Evolutionary conservation across 2,888 invertebrate species (phyloP), one percentile per base, ranked within the genome.

Genomic region (Hipparchia semele): DNA sequence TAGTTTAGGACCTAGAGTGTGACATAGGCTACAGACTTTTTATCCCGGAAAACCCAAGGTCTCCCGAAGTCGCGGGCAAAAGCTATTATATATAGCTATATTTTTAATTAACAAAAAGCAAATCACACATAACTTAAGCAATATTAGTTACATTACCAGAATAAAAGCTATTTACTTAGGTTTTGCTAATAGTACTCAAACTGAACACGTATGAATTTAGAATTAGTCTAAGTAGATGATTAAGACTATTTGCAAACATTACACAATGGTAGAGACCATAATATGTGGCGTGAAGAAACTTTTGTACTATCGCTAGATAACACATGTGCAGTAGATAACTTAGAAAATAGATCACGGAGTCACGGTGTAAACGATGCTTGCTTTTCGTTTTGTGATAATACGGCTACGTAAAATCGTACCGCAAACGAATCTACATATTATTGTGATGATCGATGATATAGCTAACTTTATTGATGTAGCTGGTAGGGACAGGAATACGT

Each of bases 201-300:
- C 10, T 46, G 13, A 49, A 46, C n/a, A 62, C 62, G 49, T 62
- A 62, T 62, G 49, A 46, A 62, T 62, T 62, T 13, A 61, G 61
- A 3, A 64, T 23, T 9, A 49, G 60, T 69, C 51, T 61, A 69
- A 10, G 9, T 68, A 13, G 56, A 68, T 12, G 13, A 65, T 72
- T 56, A 68, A 45, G 54, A 70, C 74, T 72, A 80, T 79, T 84
- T 75, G 83, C 83, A 83, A 84, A 88, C 77, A 86, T 90, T 90
- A 78, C 90, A 74, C 85, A 90, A 90, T 88, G 73, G 78, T 81
- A 83, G 78, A 81, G 80, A 80, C 82, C 78, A 79, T 77, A 82
- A 80, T 80, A 82, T 81, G 79, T 46, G 72, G 77, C 78, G 82
- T 86, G 85, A 83, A 79, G 85, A 84, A 86, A 88, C 85, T 75